Conservation (phyloP, 2,888 invertebrate species). For the Nomada lathburiana region DNA sequence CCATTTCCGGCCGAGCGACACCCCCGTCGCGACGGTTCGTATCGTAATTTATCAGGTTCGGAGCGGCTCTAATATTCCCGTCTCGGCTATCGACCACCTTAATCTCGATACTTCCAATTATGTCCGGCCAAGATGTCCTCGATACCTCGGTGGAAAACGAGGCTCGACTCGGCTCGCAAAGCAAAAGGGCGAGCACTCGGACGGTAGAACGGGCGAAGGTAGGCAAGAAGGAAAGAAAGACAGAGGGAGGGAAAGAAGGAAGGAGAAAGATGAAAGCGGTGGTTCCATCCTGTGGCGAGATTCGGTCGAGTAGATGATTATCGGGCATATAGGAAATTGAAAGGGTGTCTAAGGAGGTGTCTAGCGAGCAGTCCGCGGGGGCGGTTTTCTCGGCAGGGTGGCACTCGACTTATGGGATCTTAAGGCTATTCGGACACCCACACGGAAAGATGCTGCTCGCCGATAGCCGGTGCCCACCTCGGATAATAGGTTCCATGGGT, state of each 20-base stretch:
- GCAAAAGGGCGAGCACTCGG: slow-evolving; percentile 4
- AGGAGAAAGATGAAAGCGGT: slow-evolving; percentile 8
- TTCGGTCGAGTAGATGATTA: slow-evolving; percentile 79
- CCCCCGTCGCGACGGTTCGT: background rate
- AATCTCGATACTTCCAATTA: slow-evolving; percentile 56
- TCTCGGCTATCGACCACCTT: slow-evolving; percentile 23
- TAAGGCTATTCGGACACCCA: slow-evolving; percentile 78
- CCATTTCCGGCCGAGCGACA: slow-evolving; percentile 23
- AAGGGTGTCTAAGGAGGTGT: slow-evolving; percentile 83
- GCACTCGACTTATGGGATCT: slow-evolving; percentile 76
- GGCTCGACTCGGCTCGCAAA: slow-evolving; percentile 8
- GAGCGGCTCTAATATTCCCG: slow-evolving; percentile 24
- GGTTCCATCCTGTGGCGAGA: slow-evolving; percentile 63
- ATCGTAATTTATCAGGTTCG: slow-evolving; percentile 30
- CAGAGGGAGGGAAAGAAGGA: slow-evolving; percentile 10
- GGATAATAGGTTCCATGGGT: slow-evolving; percentile 77
- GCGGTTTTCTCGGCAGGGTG: slow-evolving; percentile 78
- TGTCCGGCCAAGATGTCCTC: slow-evolving; percentile 53
- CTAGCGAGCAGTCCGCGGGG: slow-evolving; percentile 76
- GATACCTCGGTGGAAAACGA: slow-evolving; percentile 36
- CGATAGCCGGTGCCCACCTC: slow-evolving; percentile 77
- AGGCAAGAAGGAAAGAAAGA: too few species aligned
- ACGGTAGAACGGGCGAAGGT: background rate
- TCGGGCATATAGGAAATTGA: slow-evolving; percentile 83
- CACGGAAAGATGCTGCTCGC: slow-evolving; percentile 76